phyloP scores from a whole-genome alignment of 2,113 vertebrate species.

The Mesitornis unicolor region DNA sequence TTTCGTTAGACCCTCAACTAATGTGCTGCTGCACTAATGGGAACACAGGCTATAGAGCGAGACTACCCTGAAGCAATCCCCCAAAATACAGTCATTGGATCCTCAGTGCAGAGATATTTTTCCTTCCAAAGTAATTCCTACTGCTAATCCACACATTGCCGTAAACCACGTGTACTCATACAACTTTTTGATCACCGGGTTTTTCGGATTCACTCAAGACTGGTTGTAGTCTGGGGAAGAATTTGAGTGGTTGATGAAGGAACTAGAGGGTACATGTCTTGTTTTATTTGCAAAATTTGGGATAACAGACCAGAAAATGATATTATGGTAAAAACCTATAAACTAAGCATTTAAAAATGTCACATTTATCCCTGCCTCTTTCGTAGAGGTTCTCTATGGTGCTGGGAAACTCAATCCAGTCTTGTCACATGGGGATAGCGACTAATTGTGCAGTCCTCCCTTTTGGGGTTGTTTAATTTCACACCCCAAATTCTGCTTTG shows the following conservation, averaged over 20 bases:
- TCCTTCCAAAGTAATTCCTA: neutral
- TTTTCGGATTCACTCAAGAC: neutral
- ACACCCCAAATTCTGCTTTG: neutral
- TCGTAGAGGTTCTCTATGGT: neutral
- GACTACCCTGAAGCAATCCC: neutral
- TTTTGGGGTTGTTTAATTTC: neutral
- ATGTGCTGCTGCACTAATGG: neutral
- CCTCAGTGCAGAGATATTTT: neutral
- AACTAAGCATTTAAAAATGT: neutral
- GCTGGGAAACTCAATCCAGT: neutral
- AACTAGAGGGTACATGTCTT: neutral
- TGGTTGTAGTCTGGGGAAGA: neutral
- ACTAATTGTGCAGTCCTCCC: neutral
- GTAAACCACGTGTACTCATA: neutral
- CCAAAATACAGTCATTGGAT: neutral
- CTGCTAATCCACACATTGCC: neutral
- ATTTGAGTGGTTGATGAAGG: rapidly evolving
- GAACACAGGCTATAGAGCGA: neutral
- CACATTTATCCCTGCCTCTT: neutral
- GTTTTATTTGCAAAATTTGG: neutral
- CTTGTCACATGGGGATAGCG: neutral
- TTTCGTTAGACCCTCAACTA: neutral
- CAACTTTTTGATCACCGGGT: neutral
- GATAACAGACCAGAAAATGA: neutral
- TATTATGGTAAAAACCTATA: neutral